Base-by-base conservation (phyloP, 2,888 invertebrate species). In the Mimachlamys varia region DNA sequence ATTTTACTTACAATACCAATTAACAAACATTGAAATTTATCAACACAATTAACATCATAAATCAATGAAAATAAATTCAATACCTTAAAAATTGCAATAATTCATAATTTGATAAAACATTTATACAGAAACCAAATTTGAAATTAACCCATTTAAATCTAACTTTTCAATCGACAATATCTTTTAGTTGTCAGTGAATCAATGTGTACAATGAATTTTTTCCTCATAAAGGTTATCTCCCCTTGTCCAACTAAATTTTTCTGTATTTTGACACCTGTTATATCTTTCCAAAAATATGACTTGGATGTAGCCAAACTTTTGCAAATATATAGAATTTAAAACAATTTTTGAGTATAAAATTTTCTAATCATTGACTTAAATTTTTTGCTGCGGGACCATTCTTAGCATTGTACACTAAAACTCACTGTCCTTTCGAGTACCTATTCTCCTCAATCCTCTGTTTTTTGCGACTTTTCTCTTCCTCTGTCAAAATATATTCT, bases 401-500 rank as follows among this genome's bases (percentile, higher is more conserved):
- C 10, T 44, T 62, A 62, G 7, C 22, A 62, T 22, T 62, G 62
- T 62, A 22, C 33, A 33, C 17, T 53, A 27, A 76, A 76, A 76
- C 76, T 76, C 76, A 76, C 76, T 76, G 76, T 76, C 76, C 76
- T 33, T 76, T 76, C 27, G 76, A 91, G 92, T 95, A 98, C 94
- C 98, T 97, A 96, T 99, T 99, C 95, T 98, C 98, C 96, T 98
- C 98, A 92, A 99, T 99, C 97, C 99, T 99, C 92, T 98, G 98
- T 89, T 98, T 97, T 96, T 99, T 99, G 89, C 95, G 92, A 91
- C 95, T 95, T 93, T 97, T 97, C 96, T 99, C 99, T 95, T 99
- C 98, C 90, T 99, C 99, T 0, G 99, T 98, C 98, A 99, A 98
- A 27, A 99, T 99, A 96, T 99, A 98, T 95, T 99, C 99, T 96